phyloP scores from a whole-genome alignment of 2,797 vertebrate genomes.

The Xenops minutus region DNA sequence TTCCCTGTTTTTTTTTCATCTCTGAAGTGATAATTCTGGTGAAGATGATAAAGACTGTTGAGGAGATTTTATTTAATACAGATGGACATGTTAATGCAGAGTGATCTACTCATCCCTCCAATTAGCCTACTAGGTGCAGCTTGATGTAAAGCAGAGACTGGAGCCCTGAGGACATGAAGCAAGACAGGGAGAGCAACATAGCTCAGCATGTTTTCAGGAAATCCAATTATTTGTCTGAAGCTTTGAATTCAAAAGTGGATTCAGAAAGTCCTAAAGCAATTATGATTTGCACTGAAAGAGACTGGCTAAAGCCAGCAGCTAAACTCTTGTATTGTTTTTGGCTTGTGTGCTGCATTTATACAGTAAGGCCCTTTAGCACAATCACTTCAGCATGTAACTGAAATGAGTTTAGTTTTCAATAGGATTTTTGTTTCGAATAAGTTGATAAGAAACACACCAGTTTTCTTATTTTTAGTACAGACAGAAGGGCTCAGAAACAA shows the following conservation, averaged over 20 bases:
- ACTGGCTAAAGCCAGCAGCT: conserved; percentile 71
- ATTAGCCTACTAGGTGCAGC: conserved; percentile 71
- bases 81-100: conserved; percentile 73
- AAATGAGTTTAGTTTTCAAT: conserved; percentile 57
- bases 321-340: conserved; percentile 75
- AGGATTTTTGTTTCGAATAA: conserved; percentile 34
- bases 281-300: conserved; percentile 76
- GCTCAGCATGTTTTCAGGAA: conserved; percentile 88
- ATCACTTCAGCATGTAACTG: conserved; percentile 41
- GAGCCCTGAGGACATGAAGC: conserved; percentile 78
- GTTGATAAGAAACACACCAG: not conserved
- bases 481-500: not conserved
- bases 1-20: conserved; percentile 67
- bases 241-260: conserved; percentile 86
- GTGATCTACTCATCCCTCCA: conserved; percentile 69
- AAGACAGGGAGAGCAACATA: conserved; percentile 81
- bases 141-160: conserved; percentile 74
- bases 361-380: conserved; percentile 51
- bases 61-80: conserved; percentile 70
- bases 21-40: conserved; percentile 67
- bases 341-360: conserved; percentile 47
- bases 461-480: not conserved
- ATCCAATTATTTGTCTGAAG: conserved; percentile 87
- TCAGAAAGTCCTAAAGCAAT: conserved; percentile 87
- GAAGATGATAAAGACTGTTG: conserved; percentile 53